Percentiles rank a stretch among this genome's conserved stretches.
Evolutionary conservation across 1,140 invertebrate species (phyloP).

Genomic region (Temnothorax nylanderi): DNA sequence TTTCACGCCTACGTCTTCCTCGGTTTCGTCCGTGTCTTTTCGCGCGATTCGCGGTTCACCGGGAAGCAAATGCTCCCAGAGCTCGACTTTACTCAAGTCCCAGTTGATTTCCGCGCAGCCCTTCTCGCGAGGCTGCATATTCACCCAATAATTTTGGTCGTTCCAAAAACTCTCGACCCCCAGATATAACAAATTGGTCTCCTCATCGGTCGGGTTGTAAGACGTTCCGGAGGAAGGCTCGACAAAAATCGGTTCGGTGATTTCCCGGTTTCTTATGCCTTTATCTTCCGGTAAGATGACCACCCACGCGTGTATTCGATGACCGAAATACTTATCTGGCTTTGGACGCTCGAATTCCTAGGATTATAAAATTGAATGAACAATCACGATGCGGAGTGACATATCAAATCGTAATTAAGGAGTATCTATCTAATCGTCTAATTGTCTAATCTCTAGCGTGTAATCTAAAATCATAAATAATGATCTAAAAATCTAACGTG

Average conservation of each 20-base stretch:
- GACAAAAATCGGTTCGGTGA: slow-evolving; percentile 91
- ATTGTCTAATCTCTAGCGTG: too few relatives aligned
- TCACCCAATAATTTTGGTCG: slow-evolving; percentile 94
- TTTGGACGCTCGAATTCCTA: slow-evolving; percentile 90
- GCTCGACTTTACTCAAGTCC: slow-evolving; percentile 87
- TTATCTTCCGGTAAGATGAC: slow-evolving; percentile 86
- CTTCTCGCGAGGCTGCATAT: slow-evolving; percentile 88
- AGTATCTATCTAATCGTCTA: too few relatives aligned
- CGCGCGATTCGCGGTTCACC: slow-evolving; percentile 87
- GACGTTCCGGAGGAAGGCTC: slow-evolving; percentile 91
- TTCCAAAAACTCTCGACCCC: slow-evolving; percentile 95
- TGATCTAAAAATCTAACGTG: too few relatives aligned
- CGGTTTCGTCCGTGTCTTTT: slow-evolving; percentile 71
- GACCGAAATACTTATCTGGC: slow-evolving; percentile 90
- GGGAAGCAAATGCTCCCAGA: slow-evolving; percentile 90
- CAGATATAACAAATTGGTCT: slow-evolving; percentile 89
- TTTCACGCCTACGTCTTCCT: slow-evolving; percentile 78
- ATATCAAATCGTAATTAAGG: background rate
- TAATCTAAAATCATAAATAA: too few relatives aligned
- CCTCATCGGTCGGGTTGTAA: slow-evolving; percentile 82
- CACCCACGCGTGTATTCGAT: slow-evolving; percentile 94
- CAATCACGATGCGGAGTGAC: background rate
- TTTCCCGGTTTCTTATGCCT: slow-evolving; percentile 82
- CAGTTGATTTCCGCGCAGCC: slow-evolving; percentile 85
- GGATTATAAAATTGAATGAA: background rate